phyloP scores from a whole-genome alignment of 2,113 vertebrate genomes.

The Mormyrus lacerda region DNA sequence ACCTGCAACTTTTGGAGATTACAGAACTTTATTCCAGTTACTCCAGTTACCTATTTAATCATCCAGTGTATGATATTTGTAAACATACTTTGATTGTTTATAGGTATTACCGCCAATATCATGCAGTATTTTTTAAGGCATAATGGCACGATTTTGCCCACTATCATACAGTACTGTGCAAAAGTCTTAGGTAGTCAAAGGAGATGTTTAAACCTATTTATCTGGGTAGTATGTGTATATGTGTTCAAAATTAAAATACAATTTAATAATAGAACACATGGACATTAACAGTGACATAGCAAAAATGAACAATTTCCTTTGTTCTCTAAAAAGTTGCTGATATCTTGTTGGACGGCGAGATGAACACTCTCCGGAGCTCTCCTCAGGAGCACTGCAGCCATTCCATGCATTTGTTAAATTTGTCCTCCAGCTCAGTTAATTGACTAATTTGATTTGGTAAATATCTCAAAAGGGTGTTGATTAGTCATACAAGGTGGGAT shows the following conservation, averaged over 20 bases:
- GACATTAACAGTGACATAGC: neutral
- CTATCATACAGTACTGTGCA: neutral
- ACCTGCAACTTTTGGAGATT: neutral
- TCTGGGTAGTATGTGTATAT: neutral
- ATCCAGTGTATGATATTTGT: neutral
- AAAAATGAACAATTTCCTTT: neutral
- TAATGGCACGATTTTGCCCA: neutral
- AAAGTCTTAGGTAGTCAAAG: neutral
- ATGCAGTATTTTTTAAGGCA: neutral
- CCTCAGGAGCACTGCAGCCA: neutral
- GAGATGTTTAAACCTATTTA: neutral
- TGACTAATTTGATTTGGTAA: neutral
- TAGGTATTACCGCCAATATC: neutral
- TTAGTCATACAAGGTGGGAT: neutral
- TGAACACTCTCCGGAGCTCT: neutral
- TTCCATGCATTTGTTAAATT: neutral
- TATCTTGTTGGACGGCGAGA: neutral
- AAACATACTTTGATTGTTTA: neutral
- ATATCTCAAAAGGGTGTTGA: neutral
- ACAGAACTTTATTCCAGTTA: neutral
- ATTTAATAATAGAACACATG: neutral
- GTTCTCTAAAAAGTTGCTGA: neutral
- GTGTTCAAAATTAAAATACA: neutral
- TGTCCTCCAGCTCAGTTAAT: neutral
- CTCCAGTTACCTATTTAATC: neutral